A percentile compares a stretch with the other conserved stretches of the same genome.
These are phyloP conservation scores for Sceloporus tristichus DNA, from an alignment of 2,113 vertebrate species.

Conservation along the genomic window DNA sequence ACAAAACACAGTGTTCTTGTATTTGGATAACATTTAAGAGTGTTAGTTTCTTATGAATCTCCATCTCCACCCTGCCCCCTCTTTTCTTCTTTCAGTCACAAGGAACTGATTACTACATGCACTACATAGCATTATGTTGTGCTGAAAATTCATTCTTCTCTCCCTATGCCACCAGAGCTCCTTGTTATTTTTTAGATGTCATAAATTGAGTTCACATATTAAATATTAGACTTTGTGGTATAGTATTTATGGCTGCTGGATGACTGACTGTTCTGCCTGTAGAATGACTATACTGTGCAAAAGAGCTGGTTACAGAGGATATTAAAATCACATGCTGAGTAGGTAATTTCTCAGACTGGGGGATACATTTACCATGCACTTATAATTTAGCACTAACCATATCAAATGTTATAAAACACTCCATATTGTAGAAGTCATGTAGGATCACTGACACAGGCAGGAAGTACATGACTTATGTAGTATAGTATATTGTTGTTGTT, in stretches of 20 bases:
- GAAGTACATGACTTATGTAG: too few relatives aligned
- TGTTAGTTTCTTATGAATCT: background rate
- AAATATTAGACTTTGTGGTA: constrained; percentile 41
- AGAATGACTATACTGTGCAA: constrained; percentile 41
- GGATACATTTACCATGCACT: constrained; percentile 43
- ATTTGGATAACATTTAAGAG: constrained; percentile 59
- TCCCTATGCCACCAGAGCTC: constrained; percentile 48
- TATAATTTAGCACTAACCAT: constrained; percentile 59
- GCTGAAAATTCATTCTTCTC: constrained; percentile 47
- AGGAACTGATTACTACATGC: constrained; percentile 61
- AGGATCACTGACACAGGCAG: background rate
- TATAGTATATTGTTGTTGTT: too few relatives aligned
- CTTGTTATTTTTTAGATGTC: constrained; percentile 56
- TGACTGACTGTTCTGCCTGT: constrained; percentile 51
- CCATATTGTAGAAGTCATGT: constrained; percentile 34
- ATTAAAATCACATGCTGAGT: constrained; percentile 57
- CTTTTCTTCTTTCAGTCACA: constrained; percentile 39
- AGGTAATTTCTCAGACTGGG: constrained; percentile 53
- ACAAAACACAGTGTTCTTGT: constrained; percentile 72
- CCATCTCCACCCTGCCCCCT: constrained; percentile 43
- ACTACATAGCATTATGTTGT: constrained; percentile 20
- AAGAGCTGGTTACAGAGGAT: constrained; percentile 58
- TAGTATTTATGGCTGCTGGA: constrained; percentile 40
- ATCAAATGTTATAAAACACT: constrained; percentile 53
- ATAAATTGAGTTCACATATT: constrained; percentile 43